phyloP scores from a whole-genome alignment of 1,140 invertebrate species.

The Apis laboriosa region DNA sequence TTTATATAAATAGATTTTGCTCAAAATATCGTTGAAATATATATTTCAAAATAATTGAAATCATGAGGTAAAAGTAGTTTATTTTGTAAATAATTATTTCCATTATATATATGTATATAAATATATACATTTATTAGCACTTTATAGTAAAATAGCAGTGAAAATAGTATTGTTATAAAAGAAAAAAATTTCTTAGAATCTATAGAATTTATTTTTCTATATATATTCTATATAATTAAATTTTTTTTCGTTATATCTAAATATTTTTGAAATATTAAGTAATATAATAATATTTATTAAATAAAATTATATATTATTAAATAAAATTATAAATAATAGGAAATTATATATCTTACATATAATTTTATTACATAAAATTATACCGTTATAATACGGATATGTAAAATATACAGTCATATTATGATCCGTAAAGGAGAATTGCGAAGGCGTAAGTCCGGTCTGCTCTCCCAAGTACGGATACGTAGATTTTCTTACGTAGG shows the following conservation, averaged over 20 bases:
- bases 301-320: too few species aligned
- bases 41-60: too few species aligned
- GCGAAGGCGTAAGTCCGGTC: conserved; percentile 64
- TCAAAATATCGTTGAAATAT: too few species aligned
- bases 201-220: too few species aligned
- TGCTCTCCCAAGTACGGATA: conserved; percentile 53
- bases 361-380: not conserved
- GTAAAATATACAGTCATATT: not conserved
- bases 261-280: not conserved
- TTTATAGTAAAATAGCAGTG: too few species aligned
- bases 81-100: too few species aligned
- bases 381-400: not conserved
- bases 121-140: too few species aligned
- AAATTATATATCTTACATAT: not conserved
- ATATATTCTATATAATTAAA: not conserved
- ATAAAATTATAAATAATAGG: not conserved
- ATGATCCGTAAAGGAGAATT: conserved; percentile 61
- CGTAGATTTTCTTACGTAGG: conserved; percentile 59
- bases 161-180: too few species aligned
- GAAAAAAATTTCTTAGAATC: too few species aligned
- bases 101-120: too few species aligned
- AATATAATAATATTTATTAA: not conserved
- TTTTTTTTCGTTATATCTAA: not conserved
- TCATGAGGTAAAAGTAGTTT: too few species aligned
- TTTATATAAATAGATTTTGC: too few species aligned